Base-by-base conservation (phyloP, 2,888 invertebrate genomes). In the Allygus modestus region DNA sequence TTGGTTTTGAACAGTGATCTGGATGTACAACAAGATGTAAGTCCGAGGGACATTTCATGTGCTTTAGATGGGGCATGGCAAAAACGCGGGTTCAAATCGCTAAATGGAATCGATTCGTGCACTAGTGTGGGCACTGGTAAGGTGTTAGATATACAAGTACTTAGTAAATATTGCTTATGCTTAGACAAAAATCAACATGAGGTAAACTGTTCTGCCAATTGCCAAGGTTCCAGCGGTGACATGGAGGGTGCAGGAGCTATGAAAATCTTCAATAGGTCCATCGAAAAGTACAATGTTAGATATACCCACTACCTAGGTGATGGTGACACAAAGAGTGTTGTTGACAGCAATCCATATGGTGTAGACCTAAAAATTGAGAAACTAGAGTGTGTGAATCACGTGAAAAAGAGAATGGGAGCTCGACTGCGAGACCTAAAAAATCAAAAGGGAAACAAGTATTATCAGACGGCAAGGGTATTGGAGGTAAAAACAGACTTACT, bases 401-500 rank as follows among this genome's bases (percentile, higher is more conserved):
- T 79, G 15, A 41, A 54, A 28, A 54, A 82, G 61, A 33, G 86
- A 4, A 86, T 86, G 86, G 87, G 86, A 7, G 71, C 85, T 17
- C 77, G 86, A 20, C 84, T 85, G 9, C 31, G 85, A n/a, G 82
- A 82, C 4, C 58, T 81, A 9, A 61, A 65, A 41, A 5, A 9
- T 11, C 77, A 79, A 41, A 73, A n/a, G 28, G 23, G 23, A 12
- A 20, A 51, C 58, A 37, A 54, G 79, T 81, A n/a, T 20, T 73
- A 33, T 41, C 37, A 69, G 84, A 85, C 37, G 84, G 84, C 71
- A 83, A 85, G 69, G 85, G 85, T 15, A 81, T 86, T 15, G 83
- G 84, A 81, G 87, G 86, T 17, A 84, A 83, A 85, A 86, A 85
- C 0, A 86, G 87, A 82, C 84, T 89, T 28, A 87, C 87, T 4